Percentiles rank a stretch among this genome's conserved stretches.
phyloP scores from a whole-genome alignment of 2,797 vertebrate genomes.

The Sebastes jordani region DNA sequence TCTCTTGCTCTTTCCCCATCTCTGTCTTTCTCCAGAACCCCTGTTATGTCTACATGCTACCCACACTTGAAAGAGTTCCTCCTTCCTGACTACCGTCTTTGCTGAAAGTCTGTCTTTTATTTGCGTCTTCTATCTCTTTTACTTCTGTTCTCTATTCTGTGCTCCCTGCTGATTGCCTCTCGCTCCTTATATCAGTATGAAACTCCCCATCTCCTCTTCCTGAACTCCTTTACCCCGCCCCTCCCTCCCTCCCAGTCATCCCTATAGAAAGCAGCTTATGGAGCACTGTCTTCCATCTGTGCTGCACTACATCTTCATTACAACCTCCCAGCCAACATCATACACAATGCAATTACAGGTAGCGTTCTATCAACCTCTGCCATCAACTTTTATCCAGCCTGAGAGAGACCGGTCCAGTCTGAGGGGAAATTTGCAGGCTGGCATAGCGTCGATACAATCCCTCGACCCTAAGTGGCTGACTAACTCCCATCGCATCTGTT shows the following conservation, averaged over 20 bases:
- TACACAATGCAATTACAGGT: slow-evolving; percentile 69
- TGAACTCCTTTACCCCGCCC: slow-evolving; percentile 33
- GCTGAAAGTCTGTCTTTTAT: slow-evolving; percentile 52
- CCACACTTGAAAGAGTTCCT: slow-evolving; percentile 62
- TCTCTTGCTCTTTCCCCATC: slow-evolving; percentile 47
- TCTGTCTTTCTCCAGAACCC: slow-evolving; percentile 36
- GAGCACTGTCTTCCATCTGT: slow-evolving; percentile 21
- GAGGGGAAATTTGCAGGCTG: slow-evolving; percentile 58
- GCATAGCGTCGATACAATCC: slow-evolving; percentile 47
- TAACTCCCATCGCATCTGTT: slow-evolving; percentile 73
- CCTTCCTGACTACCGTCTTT: slow-evolving; percentile 48
- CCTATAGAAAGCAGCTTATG: slow-evolving; percentile 9
- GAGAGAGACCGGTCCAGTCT: slow-evolving; percentile 26
- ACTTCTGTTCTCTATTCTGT: slow-evolving; percentile 31
- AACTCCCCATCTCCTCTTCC: slow-evolving; percentile 35
- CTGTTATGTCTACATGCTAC: slow-evolving; percentile 49
- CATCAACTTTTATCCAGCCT: slow-evolving; percentile 56
- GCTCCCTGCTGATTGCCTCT: slow-evolving; percentile 55
- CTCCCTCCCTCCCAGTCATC: neutral
- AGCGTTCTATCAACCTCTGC: slow-evolving; percentile 54
- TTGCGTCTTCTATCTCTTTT: slow-evolving; percentile 44
- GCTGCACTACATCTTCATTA: slow-evolving; percentile 51
- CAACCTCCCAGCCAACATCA: slow-evolving; percentile 24
- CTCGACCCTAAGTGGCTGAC: slow-evolving; percentile 58
- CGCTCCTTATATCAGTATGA: slow-evolving; percentile 34